Evolutionary conservation across 2,888 invertebrate genomes (phyloP).

Genomic region (Ceriagrion tenellum): DNA sequence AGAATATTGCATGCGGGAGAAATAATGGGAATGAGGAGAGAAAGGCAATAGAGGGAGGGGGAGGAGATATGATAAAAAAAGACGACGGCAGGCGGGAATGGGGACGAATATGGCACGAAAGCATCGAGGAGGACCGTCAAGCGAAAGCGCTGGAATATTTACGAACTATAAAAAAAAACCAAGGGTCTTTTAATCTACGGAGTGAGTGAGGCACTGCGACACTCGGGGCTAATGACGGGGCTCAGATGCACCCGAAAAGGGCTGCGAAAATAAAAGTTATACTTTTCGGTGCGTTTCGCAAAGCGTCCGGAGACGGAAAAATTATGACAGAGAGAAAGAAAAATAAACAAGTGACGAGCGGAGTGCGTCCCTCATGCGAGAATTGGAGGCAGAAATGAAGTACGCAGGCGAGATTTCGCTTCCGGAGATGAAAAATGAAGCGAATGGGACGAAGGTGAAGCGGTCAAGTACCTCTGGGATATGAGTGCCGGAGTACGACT

Average conservation of each 20-base stretch:
- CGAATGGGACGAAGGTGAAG: background rate
- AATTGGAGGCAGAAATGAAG: conserved; percentile 7
- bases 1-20: background rate
- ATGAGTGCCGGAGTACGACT: background rate
- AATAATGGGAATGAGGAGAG: background rate
- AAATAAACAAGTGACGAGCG: background rate
- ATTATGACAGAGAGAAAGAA: background rate
- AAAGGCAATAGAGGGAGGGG: background rate
- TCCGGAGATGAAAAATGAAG: background rate
- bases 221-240: background rate
- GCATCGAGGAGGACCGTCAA: background rate
- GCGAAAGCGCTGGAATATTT: background rate
- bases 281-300: background rate
- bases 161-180: background rate
- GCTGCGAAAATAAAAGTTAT: background rate
- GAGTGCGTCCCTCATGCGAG: background rate
- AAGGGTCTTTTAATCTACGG: background rate
- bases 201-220: background rate
- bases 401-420: background rate
- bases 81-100: no score
- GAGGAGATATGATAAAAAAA: background rate
- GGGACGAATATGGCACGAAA: background rate
- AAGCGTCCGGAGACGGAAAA: background rate
- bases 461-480: background rate
- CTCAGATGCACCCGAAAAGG: background rate